Conservation (phyloP, 2,888 invertebrate genomes). For the Drosophila flavopinicola region DNA sequence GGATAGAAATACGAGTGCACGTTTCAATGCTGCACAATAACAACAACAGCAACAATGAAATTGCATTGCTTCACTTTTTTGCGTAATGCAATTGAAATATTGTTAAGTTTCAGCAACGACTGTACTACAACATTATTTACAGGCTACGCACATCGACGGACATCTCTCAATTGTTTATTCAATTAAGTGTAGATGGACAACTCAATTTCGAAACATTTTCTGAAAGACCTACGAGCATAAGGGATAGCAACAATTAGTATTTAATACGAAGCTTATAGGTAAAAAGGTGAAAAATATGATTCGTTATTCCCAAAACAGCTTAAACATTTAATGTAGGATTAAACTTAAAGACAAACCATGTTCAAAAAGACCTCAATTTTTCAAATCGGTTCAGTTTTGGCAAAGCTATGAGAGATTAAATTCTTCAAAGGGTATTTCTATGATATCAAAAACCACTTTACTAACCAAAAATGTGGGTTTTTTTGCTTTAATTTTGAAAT, state of each 20-base stretch:
- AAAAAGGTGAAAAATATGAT: no score
- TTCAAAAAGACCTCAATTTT: no score
- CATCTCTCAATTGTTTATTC: slow-evolving; percentile 12
- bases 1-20: slow-evolving; percentile 48
- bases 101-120: slow-evolving; percentile 39
- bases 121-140: slow-evolving; percentile 36
- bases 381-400: no score
- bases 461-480: no score
- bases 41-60: slow-evolving; percentile 33
- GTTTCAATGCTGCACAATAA: slow-evolving; percentile 10
- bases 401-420: no score
- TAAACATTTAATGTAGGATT: no score
- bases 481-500: no score
- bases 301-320: no score
- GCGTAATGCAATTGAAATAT: slow-evolving; percentile 64
- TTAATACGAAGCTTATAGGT: not conserved
- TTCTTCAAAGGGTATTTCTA: no score
- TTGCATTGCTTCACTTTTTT: slow-evolving; percentile 58
- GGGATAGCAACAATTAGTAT: not conserved
- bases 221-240: not conserved
- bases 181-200: slow-evolving; percentile 5
- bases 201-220: not conserved
- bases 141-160: slow-evolving; percentile 22
- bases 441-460: no score
- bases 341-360: no score